Evolutionary conservation across 2,113 vertebrate genomes (phyloP).

Genomic region (Ceuthmochares aereus): DNA sequence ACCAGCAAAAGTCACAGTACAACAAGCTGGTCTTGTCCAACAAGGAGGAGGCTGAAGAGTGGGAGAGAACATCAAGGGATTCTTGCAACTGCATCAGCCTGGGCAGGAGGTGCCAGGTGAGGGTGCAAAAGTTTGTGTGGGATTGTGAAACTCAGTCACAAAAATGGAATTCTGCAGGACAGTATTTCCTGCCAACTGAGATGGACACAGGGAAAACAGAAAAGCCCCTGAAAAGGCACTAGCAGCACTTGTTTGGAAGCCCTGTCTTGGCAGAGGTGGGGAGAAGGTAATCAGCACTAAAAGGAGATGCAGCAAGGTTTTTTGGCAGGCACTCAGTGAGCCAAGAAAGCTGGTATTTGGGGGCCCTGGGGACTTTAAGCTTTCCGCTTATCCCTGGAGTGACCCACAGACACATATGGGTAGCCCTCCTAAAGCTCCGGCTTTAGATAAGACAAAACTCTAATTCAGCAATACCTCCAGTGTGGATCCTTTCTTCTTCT

Average conservation of each 20-base stretch:
- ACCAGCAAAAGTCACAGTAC: neutral
- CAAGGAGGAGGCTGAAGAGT: neutral
- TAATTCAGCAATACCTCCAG: constrained; percentile 26
- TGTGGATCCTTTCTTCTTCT: neutral
- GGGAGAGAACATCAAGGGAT: neutral
- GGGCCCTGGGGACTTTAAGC: neutral
- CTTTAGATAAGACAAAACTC: neutral
- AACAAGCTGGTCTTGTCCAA: neutral
- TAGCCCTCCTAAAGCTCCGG: neutral
- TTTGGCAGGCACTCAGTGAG: accelerated
- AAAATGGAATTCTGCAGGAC: neutral
- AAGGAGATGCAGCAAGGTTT: neutral
- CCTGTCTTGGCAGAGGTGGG: neutral
- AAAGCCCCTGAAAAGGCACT: neutral
- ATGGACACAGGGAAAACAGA: neutral
- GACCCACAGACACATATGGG: neutral
- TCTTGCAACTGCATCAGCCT: neutral
- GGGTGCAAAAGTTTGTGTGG: neutral
- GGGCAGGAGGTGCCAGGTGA: neutral
- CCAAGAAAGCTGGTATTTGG: neutral
- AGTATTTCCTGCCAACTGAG: neutral
- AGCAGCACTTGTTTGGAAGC: neutral
- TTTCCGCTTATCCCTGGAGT: neutral
- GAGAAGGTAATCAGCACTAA: neutral
- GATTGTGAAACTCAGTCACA: neutral